Evolutionary conservation across 1,140 invertebrate species (phyloP).

Genomic region (Eumeta japonica): DNA sequence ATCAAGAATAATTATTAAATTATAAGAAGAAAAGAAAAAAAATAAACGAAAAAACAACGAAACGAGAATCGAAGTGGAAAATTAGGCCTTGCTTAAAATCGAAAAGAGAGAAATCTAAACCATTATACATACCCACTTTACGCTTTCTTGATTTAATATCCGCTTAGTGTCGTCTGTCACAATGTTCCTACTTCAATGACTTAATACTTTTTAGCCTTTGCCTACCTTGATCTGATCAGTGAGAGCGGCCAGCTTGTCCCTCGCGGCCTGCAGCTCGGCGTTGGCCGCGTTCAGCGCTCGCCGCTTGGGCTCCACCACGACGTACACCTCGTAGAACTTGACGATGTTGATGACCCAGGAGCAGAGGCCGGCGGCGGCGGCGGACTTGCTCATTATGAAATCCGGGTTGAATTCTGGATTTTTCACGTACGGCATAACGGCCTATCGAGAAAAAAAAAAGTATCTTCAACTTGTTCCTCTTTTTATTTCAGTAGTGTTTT

Average conservation of each 20-base stretch:
- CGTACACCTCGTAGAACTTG: conserved; percentile 88
- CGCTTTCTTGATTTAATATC: no score
- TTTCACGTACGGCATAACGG: conserved; percentile 53
- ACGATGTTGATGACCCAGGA: conserved; percentile 94
- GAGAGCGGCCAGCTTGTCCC: conserved; percentile 70
- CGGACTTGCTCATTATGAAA: conserved; percentile 80
- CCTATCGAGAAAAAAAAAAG: conserved; percentile 26
- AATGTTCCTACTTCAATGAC: no score
- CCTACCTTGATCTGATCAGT: conserved; percentile 55
- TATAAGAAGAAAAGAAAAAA: no score
- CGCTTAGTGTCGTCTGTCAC: no score
- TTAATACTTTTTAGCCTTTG: no score
- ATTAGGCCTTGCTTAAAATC: no score
- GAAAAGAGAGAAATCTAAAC: no score
- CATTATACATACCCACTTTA: no score
- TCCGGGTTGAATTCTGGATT: conserved; percentile 83
- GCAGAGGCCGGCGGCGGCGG: conserved; percentile 87
- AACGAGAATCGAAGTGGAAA: background rate
- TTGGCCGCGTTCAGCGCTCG: conserved; percentile 80
- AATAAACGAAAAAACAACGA: no score
- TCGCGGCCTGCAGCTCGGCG: conserved; percentile 75
- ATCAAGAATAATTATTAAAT: no score
- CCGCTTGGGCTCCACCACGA: conserved; percentile 89
- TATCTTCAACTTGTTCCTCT: no score
- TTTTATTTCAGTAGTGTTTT: no score